phyloP scores from a whole-genome alignment of 2,888 invertebrate genomes.

The Aquatica leii region DNA sequence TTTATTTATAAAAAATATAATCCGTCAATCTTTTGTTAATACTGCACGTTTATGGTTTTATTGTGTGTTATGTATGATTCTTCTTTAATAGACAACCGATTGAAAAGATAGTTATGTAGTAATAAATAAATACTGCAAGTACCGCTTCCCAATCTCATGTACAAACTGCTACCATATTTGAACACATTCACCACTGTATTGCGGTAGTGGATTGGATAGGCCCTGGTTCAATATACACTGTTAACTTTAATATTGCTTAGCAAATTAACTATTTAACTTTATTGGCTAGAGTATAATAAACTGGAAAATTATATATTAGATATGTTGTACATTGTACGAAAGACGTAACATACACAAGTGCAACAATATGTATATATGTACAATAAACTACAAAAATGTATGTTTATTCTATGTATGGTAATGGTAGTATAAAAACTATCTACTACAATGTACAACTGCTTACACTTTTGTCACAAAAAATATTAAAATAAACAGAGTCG shows the following conservation, averaged over 20 bases:
- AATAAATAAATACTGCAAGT: conserved; percentile 31
- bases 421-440: conserved; percentile 29
- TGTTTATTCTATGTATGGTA: conserved; percentile 28
- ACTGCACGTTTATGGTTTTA: background rate
- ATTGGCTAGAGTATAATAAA: conserved; percentile 10
- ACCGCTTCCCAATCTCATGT: conserved; percentile 39
- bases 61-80: background rate
- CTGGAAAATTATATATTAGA: conserved; percentile 12
- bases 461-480: conserved; percentile 8
- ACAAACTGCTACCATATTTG: conserved; percentile 50
- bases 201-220: conserved; percentile 51
- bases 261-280: conserved; percentile 24
- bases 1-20: too few species aligned
- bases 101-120: background rate
- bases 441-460: conserved; percentile 29
- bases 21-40: too few species aligned
- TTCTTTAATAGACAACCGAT: background rate
- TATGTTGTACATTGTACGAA: conserved; percentile 31
- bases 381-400: conserved; percentile 29
- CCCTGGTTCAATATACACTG: conserved; percentile 44
- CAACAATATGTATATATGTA: conserved; percentile 29
- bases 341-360: conserved; percentile 30
- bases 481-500: conserved; percentile 31
- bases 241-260: conserved; percentile 30
- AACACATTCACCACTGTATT: conserved; percentile 53